Evolutionary conservation across 2,888 invertebrate species (phyloP), one percentile per base, ranked within the genome.

Genomic region (Cinara cedri): DNA sequence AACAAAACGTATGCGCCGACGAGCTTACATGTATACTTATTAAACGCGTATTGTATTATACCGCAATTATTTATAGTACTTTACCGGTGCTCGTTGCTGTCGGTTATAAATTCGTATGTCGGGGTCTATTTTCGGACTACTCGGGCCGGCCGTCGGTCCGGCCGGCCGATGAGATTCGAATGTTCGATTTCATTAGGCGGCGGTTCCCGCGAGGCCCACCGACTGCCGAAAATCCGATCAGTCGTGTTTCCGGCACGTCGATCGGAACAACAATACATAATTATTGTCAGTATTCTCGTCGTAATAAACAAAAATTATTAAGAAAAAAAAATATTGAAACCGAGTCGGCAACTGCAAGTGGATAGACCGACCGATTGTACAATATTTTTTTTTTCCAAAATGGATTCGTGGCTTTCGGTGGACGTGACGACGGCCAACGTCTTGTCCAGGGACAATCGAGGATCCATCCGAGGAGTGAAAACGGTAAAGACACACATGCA

Each of bases 341-440:
- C n/a, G n/a, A n/a, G n/a, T n/a, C n/a, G n/a, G n/a, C n/a, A n/a
- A n/a, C n/a, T n/a, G n/a, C n/a, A n/a, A n/a, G n/a, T n/a, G n/a
- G n/a, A n/a, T n/a, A n/a, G n/a, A n/a, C n/a, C n/a, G n/a, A n/a
- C n/a, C n/a, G n/a, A n/a, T n/a, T n/a, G n/a, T n/a, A n/a, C n/a
- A n/a, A n/a, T n/a, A n/a, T n/a, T 42, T 42, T n/a, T 62, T 34
- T 34, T 4, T 34, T 34, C 34, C 3, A 34, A 3, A 34, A 92
- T 92, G 92, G 91, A 91, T 88, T 90, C 90, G 83, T 92, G 92
- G 92, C 86, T 92, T 84, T 90, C 90, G 83, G 90, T 90, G 83
- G 90, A 90, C 84, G 88, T 88, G 81, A 89, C 89, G 63, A 87
- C 90, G 68, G 89, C 90, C 82, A 91, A 91, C 21, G 76, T 60